Conservation (phyloP, 2,797 vertebrate genomes). For the Anguilla obscura region DNA sequence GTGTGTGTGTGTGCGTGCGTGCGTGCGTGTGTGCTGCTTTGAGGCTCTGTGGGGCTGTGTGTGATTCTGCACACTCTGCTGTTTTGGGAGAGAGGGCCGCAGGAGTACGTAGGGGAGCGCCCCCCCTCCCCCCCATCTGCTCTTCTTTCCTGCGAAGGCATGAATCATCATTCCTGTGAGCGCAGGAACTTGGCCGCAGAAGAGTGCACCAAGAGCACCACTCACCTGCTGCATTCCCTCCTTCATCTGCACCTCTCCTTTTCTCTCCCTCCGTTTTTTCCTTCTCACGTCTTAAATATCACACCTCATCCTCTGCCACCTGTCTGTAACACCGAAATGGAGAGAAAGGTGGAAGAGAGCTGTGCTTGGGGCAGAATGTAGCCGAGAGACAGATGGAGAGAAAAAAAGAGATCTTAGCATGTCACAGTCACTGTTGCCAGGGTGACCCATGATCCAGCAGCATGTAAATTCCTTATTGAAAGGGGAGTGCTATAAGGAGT, state of each 20-base stretch:
- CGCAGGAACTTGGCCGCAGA: neutral
- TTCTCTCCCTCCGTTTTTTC: neutral
- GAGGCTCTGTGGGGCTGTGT: neutral
- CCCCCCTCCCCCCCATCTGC: neutral
- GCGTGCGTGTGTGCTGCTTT: neutral
- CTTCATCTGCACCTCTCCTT: neutral
- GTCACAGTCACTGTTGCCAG: neutral
- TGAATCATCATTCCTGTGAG: neutral
- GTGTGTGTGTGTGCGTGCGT: neutral
- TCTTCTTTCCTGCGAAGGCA: conserved; percentile 1
- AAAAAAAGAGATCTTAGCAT: neutral
- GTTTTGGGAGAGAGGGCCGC: neutral
- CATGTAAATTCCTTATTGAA: neutral
- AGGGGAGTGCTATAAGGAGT: neutral
- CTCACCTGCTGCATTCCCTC: neutral
- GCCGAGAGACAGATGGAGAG: neutral
- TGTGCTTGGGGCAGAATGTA: neutral
- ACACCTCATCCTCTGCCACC: neutral
- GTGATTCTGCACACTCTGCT: conserved; percentile 18
- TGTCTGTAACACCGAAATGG: no score
- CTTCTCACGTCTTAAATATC: neutral
- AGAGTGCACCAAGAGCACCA: neutral
- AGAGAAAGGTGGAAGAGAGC: conserved; percentile 1
- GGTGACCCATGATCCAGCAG: neutral
- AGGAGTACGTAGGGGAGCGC: neutral